Evolutionary conservation across 2,113 vertebrate genomes (phyloP), one percentile per base, ranked within the genome.

Genomic region (Corapipo altera): DNA sequence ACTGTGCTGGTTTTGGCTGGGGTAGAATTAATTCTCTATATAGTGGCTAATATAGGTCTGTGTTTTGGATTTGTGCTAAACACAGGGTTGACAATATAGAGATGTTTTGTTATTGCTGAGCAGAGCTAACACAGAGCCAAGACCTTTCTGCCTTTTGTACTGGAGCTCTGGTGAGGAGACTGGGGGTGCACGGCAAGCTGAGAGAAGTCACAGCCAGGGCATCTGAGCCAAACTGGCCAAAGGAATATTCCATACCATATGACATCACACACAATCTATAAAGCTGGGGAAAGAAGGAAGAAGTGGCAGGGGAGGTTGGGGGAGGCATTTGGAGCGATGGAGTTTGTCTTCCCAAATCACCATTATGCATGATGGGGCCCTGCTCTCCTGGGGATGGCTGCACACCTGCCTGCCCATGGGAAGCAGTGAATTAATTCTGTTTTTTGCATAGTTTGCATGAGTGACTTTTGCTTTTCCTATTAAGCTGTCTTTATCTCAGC

Each of bases 161-260:
- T 27, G 14, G 14, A 22, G 2, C 1, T 0, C 41, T 48, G n/a
- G 6, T 0, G 0, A 48, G 41, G n/a, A 62, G 14, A 16, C 2
- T 7, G 41, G 14, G 2, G 5, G 48, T 48, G 13, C 16, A 13
- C 23, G 41, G 8, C 7, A 48, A n/a, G 5, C 4, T 62, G 41
- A 13, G 55, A 69, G 14, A 17, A 69, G 21, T 23, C 37, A 37
- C 27, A 33, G 43, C 27, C 5, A 35, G 26, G 30, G 5, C 30
- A 88, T 5, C 9, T 66, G 22, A 66, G 35, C 18, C 12, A 73
- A 73, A 73, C 19, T 37, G 12, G 58, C 3, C 12, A 51, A 44
- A 74, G 22, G 27, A 37, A 32, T 66, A 52, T 52, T 81, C 27
- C 19, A 59, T 24, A 33, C 6, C 6, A 33, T 20, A 28, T 19